These are phyloP conservation scores for Rallus crepitans DNA, from an alignment of 2,797 vertebrate species.

Conservation along the genomic window DNA sequence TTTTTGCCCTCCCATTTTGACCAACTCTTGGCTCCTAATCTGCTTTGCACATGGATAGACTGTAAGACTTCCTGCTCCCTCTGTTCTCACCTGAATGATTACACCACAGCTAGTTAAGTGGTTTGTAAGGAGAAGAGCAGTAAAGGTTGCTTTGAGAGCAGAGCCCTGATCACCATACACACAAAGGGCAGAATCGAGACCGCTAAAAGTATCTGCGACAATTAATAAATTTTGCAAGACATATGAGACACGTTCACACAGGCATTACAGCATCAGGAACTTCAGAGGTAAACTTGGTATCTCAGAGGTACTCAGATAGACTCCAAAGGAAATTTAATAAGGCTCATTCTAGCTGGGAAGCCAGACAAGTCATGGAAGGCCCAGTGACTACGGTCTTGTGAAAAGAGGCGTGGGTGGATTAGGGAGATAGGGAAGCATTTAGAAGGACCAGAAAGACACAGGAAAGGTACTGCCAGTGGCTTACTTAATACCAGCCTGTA, in stretches of 20 bases:
- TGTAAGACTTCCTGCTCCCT: background rate
- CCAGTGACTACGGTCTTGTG: background rate
- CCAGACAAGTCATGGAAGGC: background rate
- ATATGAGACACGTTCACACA: background rate
- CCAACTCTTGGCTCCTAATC: background rate
- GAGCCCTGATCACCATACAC: background rate
- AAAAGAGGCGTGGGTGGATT: background rate
- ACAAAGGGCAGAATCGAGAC: background rate
- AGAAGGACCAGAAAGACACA: background rate
- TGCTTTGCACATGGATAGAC: background rate
- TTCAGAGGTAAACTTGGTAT: background rate
- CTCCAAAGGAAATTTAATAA: background rate
- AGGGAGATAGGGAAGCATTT: background rate
- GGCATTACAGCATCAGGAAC: background rate
- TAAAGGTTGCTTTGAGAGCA: background rate
- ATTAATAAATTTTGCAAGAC: background rate
- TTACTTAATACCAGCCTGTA: background rate
- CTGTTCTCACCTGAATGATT: background rate
- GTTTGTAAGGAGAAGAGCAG: background rate
- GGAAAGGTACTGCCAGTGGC: background rate
- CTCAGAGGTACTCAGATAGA: background rate
- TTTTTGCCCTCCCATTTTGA: background rate
- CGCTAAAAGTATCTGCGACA: background rate
- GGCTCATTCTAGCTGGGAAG: background rate
- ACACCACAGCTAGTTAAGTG: background rate